Conservation (phyloP, 1,140 invertebrate species). For the Hycleus phaleratus region DNA sequence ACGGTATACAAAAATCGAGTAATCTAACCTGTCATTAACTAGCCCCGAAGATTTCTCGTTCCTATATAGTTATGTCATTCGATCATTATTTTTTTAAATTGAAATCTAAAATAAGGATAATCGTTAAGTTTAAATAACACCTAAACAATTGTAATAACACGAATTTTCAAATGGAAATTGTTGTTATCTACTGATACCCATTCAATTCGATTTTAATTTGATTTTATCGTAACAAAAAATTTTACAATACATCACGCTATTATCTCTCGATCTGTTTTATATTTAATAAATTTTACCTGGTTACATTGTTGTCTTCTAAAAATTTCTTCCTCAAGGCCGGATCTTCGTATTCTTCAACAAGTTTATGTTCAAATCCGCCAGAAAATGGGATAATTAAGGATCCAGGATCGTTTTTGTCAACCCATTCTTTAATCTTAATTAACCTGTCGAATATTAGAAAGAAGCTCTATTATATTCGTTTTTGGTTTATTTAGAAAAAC, state of each 20-base stretch:
- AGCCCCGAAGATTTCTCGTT: too few species aligned
- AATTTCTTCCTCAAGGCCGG: constrained; percentile 65
- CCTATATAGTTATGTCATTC: too few species aligned
- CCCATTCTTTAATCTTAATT: constrained; percentile 97
- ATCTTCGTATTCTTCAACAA: constrained; percentile 76
- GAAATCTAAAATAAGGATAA: too few species aligned
- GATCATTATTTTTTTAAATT: too few species aligned
- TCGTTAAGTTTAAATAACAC: too few species aligned
- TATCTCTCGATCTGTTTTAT: too few species aligned
- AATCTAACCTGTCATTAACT: too few species aligned
- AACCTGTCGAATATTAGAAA: constrained; percentile 57
- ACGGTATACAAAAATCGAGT: too few species aligned
- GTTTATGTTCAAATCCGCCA: constrained; percentile 80
- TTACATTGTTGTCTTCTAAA: constrained; percentile 69
- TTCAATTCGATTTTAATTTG: not conserved
- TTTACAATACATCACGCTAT: too few species aligned
- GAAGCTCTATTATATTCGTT: not conserved
- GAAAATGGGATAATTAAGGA: constrained; percentile 92
- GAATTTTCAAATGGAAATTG: not conserved
- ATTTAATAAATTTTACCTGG: constrained; percentile 52
- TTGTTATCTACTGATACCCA: not conserved
- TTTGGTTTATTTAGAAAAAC: too few species aligned
- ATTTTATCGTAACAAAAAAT: too few species aligned
- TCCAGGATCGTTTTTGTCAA: constrained; percentile 94
- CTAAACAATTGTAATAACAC: too few species aligned